phyloP scores from a whole-genome alignment of 2,888 invertebrate genomes.

The Tortricodes alternella region DNA sequence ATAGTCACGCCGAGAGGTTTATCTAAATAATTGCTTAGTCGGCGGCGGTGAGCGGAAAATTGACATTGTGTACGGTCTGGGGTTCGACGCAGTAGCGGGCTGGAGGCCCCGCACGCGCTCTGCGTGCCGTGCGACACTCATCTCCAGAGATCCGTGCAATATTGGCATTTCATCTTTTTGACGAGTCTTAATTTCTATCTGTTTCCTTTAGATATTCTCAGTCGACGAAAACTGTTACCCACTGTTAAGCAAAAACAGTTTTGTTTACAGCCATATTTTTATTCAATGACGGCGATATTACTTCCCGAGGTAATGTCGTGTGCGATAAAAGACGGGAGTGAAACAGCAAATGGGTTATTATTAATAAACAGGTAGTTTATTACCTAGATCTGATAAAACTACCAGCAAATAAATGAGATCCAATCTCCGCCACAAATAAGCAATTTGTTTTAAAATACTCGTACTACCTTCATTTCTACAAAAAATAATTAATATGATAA shows the following conservation, averaged over 20 bases:
- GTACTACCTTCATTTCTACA: no score
- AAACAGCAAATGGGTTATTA: slow-evolving; percentile 45
- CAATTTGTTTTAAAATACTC: neutral
- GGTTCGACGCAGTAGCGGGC: neutral
- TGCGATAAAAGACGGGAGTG: slow-evolving; percentile 47
- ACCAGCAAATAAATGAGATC: neutral
- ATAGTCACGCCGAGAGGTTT: slow-evolving; percentile 82
- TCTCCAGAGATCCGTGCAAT: slow-evolving; percentile 27
- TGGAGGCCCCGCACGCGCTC: neutral
- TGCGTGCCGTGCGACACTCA: neutral
- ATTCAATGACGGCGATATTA: slow-evolving; percentile 54
- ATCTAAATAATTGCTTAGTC: slow-evolving; percentile 82
- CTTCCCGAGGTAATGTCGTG: slow-evolving; percentile 46
- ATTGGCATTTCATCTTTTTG: slow-evolving; percentile 32
- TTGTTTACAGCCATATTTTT: slow-evolving; percentile 51
- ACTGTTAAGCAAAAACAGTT: slow-evolving; percentile 41
- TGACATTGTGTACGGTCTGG: slow-evolving; percentile 62
- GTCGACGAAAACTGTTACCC: slow-evolving; percentile 1
- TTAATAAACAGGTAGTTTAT: slow-evolving; percentile 17
- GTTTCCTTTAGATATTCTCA: slow-evolving; percentile 28
- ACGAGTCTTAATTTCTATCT: slow-evolving; percentile 25
- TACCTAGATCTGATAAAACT: neutral
- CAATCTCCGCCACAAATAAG: neutral
- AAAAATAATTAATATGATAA: no score
- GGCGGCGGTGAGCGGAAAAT: slow-evolving; percentile 82